Percentiles rank a stretch among this genome's conserved stretches.
phyloP scores from a whole-genome alignment of 2,113 vertebrate species.

The Mastomys coucha region DNA sequence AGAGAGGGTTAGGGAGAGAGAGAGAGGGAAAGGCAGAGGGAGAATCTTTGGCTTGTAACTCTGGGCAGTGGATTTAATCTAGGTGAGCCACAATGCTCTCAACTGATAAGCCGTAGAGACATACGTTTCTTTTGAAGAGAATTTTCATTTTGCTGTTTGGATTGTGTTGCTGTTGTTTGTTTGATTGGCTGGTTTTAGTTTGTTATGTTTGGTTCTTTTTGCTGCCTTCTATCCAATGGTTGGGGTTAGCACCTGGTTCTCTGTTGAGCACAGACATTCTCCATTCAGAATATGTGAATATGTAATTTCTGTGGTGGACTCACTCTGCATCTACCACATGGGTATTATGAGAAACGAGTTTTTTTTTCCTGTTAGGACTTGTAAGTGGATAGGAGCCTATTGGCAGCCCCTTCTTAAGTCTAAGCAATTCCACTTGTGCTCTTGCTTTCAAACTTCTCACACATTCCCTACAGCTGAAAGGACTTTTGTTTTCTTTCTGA shows the following conservation, averaged over 20 bases:
- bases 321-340: neutral
- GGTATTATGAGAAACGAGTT: neutral
- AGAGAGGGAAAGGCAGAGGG: too few relatives aligned
- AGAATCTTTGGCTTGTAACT: neutral
- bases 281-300: neutral
- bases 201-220: neutral
- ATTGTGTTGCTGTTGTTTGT: neutral
- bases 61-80: too few relatives aligned
- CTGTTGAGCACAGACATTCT: too few relatives aligned
- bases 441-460: neutral
- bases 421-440: neutral
- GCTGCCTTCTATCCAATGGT: neutral
- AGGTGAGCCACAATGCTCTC: neutral
- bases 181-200: neutral
- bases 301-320: neutral
- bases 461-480: neutral
- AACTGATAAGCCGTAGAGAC: neutral
- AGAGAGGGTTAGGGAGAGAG: too few relatives aligned
- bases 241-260: neutral
- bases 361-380: neutral
- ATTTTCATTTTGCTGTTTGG: neutral
- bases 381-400: neutral
- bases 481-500: slow-evolving; percentile 15
- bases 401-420: neutral
- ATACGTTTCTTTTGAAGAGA: neutral